Evolutionary conservation across 1,140 invertebrate genomes (phyloP), one percentile per base, ranked within the genome.

Genomic region (Mya arenaria): DNA sequence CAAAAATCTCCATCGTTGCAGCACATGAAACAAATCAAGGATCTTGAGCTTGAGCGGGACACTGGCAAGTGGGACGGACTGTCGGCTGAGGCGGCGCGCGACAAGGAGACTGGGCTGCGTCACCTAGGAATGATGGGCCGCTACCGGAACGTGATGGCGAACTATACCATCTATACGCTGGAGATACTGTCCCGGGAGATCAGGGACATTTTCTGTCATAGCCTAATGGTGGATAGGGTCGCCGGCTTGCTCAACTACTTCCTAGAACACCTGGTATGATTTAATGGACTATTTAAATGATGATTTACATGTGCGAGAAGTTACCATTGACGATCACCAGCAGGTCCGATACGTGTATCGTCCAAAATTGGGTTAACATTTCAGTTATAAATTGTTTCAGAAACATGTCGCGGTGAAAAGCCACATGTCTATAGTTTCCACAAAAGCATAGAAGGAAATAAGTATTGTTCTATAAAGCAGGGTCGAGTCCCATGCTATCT

Each of bases 171-270:
- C 75, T 95, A 95, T 52, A 96, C 96, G 4, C 94, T 99, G 0
- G 96, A 96, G 85, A 95, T 97, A 85, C 92, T 99, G 30, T 97
- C 97, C 1, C 95, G 86, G 8, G 88, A 97, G 89, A 97, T 98
- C 68, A 95, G 95, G 63, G 95, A 95, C 2, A 97, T 98, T 25
- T 98, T 99, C 93, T 97, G 96, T 88, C 97, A 99, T 92, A 94
- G 95, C 13, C 97, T 97, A 13, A 96, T 99, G 94, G 97, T 98
- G 0, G 97, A 99, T 92, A 94, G 98, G 32, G 96, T 99, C 63
- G 97, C 97, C 4, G 95, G 96, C 10, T 99, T 99, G 98, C 94
- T 99, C 28, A 99, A 99, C 93, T 98, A 99, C 93, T 98, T 99
- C 90, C 92, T 99, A 6, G 92, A 96, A 25, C 95, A 98, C 92